Percentiles rank a stretch among this genome's conserved stretches.
These are phyloP conservation scores for Pollenia angustigena DNA, from an alignment of 2,888 invertebrate species.

Conservation along the genomic window DNA sequence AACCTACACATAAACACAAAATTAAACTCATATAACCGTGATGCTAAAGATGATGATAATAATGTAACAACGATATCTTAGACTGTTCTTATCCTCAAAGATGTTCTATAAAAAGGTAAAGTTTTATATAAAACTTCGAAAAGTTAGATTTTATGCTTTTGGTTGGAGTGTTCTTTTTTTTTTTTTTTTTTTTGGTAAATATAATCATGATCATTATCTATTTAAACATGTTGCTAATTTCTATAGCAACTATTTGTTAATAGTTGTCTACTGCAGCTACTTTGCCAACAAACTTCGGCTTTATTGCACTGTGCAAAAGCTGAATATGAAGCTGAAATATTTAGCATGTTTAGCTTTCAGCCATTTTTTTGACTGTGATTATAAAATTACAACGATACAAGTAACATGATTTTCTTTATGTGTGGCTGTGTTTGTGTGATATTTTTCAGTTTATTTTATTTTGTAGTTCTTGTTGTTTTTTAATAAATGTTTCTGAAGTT, in stretches of 20 bases:
- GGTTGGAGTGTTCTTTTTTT: too few species aligned
- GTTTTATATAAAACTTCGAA: constrained; percentile 16
- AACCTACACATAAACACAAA: not conserved
- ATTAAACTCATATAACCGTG: not conserved
- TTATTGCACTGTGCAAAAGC: constrained; percentile 34
- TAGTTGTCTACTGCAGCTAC: constrained; percentile 49
- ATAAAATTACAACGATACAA: constrained; percentile 58
- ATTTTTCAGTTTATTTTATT: constrained; percentile 9
- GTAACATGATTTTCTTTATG: constrained; percentile 46
- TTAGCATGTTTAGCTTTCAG: constrained; percentile 61
- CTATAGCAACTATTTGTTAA: constrained; percentile 70
- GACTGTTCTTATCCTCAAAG: constrained; percentile 42
- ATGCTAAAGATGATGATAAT: constrained; percentile 41
- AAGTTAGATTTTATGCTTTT: not conserved
- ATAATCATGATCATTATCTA: constrained; percentile 72
- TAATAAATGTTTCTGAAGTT: constrained; percentile 30
- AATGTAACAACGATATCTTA: constrained; percentile 13
- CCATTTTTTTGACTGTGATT: constrained; percentile 58
- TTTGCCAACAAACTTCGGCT: constrained; percentile 45
- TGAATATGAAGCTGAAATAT: constrained; percentile 35
- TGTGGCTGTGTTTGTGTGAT: not conserved
- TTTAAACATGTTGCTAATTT: constrained; percentile 72
- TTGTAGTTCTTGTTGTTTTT: constrained; percentile 21
- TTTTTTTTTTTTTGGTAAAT: constrained; percentile 7
- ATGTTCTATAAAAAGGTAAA: constrained; percentile 46